Evolutionary conservation across 2,797 vertebrate species (phyloP).

Genomic region (Diplodus puntazzo): DNA sequence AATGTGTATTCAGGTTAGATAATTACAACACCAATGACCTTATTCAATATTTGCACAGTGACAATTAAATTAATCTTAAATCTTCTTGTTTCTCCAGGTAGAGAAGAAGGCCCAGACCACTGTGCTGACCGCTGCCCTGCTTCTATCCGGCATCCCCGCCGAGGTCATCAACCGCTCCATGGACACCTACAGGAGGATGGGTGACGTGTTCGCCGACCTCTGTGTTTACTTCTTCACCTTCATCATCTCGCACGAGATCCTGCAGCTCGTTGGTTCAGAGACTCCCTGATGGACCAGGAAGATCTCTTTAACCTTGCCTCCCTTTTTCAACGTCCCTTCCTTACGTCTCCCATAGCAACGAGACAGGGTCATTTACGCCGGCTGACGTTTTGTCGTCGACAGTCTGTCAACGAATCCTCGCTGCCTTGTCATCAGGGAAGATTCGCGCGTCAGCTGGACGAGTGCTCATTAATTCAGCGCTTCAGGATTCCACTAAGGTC

Average conservation of each 20-base stretch:
- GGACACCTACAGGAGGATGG: conserved; percentile 98
- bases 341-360: conserved; percentile 33
- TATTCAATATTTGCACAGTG: no score
- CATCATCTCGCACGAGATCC: conserved; percentile 92
- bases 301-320: not conserved
- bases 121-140: conserved; percentile 92
- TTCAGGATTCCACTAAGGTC: conserved; percentile 27
- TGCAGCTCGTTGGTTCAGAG: conserved; percentile 87
- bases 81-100: conserved; percentile 80
- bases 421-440: conserved; percentile 25
- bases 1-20: not conserved
- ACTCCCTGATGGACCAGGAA: conserved; percentile 55
- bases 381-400: conserved; percentile 24
- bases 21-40: no score
- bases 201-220: conserved; percentile 97
- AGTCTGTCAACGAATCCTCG: conserved; percentile 25
- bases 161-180: conserved; percentile 97
- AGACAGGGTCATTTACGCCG: conserved; percentile 40
- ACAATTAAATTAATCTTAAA: no score
- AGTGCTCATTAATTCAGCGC: conserved; percentile 15
- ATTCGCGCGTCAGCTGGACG: not conserved
- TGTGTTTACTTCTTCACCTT: conserved; percentile 98
- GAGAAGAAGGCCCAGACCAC: conserved; percentile 95
- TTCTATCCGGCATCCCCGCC: conserved; percentile 95
- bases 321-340: not conserved